Percentiles rank a stretch among this genome's conserved stretches.
These are phyloP conservation scores for Apodemia duryi DNA, from an alignment of 2,888 invertebrate genomes.

Conservation along the genomic window DNA sequence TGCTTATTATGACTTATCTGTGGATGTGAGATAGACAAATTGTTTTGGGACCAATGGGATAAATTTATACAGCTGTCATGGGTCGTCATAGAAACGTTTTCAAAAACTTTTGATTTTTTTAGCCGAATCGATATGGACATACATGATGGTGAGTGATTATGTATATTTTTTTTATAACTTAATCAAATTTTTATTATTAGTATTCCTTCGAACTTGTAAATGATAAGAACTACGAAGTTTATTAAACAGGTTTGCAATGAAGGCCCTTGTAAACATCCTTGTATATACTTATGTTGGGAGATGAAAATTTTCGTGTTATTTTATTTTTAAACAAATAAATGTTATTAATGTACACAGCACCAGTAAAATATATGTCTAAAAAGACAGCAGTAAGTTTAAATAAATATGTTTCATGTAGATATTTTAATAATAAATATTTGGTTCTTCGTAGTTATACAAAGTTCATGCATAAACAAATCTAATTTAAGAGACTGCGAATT, in stretches of 20 bases:
- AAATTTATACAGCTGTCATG: conserved; percentile 65
- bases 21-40: conserved; percentile 8
- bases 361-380: too few species aligned
- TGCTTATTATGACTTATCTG: conserved; percentile 10
- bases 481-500: too few species aligned
- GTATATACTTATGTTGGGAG: not conserved
- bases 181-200: conserved; percentile 25
- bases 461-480: too few species aligned
- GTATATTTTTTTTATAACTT: conserved; percentile 27
- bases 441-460: too few species aligned
- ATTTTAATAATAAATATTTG: too few species aligned
- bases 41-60: conserved; percentile 45
- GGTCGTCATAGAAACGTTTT: conserved; percentile 78
- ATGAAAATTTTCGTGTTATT: too few species aligned
- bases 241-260: conserved; percentile 38
- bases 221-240: conserved; percentile 9
- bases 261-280: conserved; percentile 32
- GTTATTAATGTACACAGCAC: not conserved
- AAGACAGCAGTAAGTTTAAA: too few species aligned
- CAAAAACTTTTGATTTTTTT: conserved; percentile 65
- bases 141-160: conserved; percentile 59
- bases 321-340: not conserved
- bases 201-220: not conserved
- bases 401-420: too few species aligned
- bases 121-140: conserved; percentile 71